phyloP scores from a whole-genome alignment of 2,888 invertebrate genomes.

The Lucinisca nassula region DNA sequence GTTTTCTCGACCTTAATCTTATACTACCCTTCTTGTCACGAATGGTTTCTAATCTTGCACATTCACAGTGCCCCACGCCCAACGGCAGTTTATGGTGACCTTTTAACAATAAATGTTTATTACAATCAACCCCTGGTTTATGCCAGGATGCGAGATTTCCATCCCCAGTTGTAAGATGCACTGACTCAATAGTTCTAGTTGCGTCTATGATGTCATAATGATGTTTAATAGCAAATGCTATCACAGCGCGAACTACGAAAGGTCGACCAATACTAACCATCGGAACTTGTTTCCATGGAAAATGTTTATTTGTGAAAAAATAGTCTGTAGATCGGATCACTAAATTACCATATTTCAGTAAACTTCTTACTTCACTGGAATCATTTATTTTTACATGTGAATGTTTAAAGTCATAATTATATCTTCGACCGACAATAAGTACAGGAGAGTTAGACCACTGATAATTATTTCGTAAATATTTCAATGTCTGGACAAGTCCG shows the following conservation, averaged over 20 bases:
- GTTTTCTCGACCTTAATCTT: background rate
- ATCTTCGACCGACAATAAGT: slow-evolving; percentile 39
- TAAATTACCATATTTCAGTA: slow-evolving; percentile 22
- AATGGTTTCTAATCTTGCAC: slow-evolving; percentile 42
- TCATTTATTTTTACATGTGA: background rate
- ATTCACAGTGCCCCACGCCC: slow-evolving; percentile 43
- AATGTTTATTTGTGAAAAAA: slow-evolving; percentile 45
- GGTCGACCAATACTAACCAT: slow-evolving; percentile 42
- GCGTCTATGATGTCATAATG: slow-evolving; percentile 47
- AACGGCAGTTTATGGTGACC: slow-evolving; percentile 22
- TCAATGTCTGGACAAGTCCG: slow-evolving; percentile 39
- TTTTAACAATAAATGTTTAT: slow-evolving; percentile 5
- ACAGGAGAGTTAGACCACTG: slow-evolving; percentile 36
- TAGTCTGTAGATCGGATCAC: slow-evolving; percentile 53
- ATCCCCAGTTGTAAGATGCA: slow-evolving; percentile 45
- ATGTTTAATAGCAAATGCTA: slow-evolving; percentile 33
- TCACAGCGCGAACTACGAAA: slow-evolving; percentile 43
- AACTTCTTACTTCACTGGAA: background rate
- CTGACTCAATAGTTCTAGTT: slow-evolving; percentile 46
- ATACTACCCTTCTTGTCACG: background rate
- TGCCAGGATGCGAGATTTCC: slow-evolving; percentile 46
- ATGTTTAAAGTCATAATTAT: slow-evolving; percentile 41
- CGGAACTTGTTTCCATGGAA: slow-evolving; percentile 50
- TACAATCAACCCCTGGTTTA: slow-evolving; percentile 31
- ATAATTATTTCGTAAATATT: slow-evolving; percentile 28